phyloP scores from a whole-genome alignment of 2,113 vertebrate genomes.

The Clarias gariepinus region DNA sequence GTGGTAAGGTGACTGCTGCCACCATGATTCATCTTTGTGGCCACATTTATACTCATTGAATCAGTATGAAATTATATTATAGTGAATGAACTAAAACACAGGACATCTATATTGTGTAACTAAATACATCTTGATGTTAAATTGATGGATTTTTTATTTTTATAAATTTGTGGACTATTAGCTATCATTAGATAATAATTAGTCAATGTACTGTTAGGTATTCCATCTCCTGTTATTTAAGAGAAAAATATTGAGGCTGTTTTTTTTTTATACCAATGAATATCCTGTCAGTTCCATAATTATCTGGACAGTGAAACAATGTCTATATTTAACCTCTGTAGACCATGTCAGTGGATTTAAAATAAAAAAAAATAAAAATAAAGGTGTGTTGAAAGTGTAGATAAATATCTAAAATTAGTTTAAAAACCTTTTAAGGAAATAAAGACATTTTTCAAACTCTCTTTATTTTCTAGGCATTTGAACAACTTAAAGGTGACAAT shows the following conservation, averaged over 20 bases:
- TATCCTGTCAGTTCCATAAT: too few species aligned
- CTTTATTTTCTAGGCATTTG: too few species aligned
- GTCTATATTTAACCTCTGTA: too few species aligned
- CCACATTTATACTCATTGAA: neutral
- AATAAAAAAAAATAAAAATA: too few species aligned
- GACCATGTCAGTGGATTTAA: too few species aligned
- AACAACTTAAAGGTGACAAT: too few species aligned
- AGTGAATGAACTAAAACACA: neutral
- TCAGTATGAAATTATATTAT: neutral
- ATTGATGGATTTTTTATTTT: neutral
- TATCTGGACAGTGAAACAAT: too few species aligned
- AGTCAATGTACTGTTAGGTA: neutral
- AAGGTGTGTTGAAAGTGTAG: too few species aligned
- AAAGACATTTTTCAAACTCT: too few species aligned
- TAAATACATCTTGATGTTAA: neutral
- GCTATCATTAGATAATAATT: neutral
- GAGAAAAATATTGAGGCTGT: neutral
- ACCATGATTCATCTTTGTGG: neutral
- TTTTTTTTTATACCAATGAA: neutral
- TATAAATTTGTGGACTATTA: neutral
- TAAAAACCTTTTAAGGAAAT: too few species aligned
- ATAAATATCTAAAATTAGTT: too few species aligned
- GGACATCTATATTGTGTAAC: neutral
- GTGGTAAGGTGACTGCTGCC: neutral
- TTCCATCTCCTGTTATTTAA: neutral